These are phyloP conservation scores for Centropristis striata DNA, from an alignment of 2,113 vertebrate genomes.

Conservation along the genomic window DNA sequence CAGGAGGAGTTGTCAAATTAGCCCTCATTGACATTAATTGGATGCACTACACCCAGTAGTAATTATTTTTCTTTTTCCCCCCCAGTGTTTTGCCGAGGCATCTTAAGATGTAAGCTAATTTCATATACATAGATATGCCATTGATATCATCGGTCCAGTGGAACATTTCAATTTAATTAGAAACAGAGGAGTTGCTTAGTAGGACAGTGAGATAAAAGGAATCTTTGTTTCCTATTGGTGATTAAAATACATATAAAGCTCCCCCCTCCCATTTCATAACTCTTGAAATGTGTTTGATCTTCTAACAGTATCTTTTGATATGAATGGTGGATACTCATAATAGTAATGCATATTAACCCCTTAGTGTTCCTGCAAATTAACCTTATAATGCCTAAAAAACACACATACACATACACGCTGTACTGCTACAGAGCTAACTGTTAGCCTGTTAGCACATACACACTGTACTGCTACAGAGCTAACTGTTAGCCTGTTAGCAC, in stretches of 20 bases:
- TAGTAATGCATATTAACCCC: neutral
- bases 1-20: constrained; percentile 74
- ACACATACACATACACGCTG: no score
- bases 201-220: constrained; percentile 29
- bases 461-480: no score
- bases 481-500: no score
- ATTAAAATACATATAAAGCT: constrained; percentile 19
- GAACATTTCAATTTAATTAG: constrained; percentile 63
- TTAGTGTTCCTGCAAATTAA: no score
- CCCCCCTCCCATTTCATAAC: neutral
- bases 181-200: constrained; percentile 27
- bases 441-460: no score
- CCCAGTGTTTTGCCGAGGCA: constrained; percentile 43
- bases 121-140: constrained; percentile 58
- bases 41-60: constrained; percentile 66
- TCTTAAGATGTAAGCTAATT: constrained; percentile 57
- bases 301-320: neutral
- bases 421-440: no score
- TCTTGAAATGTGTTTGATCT: constrained; percentile 15
- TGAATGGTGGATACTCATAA: neutral
- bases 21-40: constrained; percentile 78
- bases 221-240: constrained; percentile 20
- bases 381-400: no score
- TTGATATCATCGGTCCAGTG: constrained; percentile 49
- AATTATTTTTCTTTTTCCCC: constrained; percentile 57